A percentile compares a stretch with the other conserved stretches of the same genome.
phyloP scores from a whole-genome alignment of 2,888 invertebrate species.

The Chaetoderma sp. region DNA sequence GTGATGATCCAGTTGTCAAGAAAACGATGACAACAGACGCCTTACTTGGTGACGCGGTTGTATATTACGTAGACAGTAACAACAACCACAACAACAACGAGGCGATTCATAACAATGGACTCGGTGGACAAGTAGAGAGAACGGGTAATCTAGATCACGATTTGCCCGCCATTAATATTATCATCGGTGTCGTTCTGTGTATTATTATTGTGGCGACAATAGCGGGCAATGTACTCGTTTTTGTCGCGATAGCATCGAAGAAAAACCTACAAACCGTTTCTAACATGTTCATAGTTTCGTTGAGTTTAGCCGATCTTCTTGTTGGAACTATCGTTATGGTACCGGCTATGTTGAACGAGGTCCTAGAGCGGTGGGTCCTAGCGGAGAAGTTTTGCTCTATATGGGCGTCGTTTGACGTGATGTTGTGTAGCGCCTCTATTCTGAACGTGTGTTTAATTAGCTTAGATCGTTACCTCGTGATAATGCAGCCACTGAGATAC shows the following conservation, averaged over 20 bases:
- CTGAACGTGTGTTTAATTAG: conserved; percentile 57
- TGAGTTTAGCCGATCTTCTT: conserved; percentile 53
- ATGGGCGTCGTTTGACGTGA: conserved; percentile 59
- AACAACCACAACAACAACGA: too few species aligned
- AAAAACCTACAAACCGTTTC: conserved; percentile 50
- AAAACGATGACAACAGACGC: too few species aligned
- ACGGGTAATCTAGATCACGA: neutral
- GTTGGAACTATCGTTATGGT: conserved; percentile 59
- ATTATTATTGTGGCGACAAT: conserved; percentile 45
- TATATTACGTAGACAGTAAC: too few species aligned
- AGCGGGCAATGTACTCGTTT: conserved; percentile 47
- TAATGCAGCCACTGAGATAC: conserved; percentile 57
- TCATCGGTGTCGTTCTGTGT: conserved; percentile 41
- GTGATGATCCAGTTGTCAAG: too few species aligned
- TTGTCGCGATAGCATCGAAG: conserved; percentile 45
- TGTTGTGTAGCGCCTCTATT: conserved; percentile 56
- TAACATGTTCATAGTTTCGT: conserved; percentile 55
- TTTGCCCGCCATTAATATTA: conserved; percentile 29
- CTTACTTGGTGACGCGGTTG: too few species aligned
- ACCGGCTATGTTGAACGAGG: conserved; percentile 51
- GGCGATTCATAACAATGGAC: too few species aligned
- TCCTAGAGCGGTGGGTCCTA: conserved; percentile 50
- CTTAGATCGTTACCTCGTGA: conserved; percentile 54
- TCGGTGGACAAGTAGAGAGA: too few species aligned
- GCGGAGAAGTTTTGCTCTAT: conserved; percentile 48